A percentile compares a stretch with the other conserved stretches of the same genome.
These are phyloP conservation scores for Gnathonemus echidnorhynchus DNA, from an alignment of 2,113 vertebrate genomes.

Conservation along the genomic window DNA sequence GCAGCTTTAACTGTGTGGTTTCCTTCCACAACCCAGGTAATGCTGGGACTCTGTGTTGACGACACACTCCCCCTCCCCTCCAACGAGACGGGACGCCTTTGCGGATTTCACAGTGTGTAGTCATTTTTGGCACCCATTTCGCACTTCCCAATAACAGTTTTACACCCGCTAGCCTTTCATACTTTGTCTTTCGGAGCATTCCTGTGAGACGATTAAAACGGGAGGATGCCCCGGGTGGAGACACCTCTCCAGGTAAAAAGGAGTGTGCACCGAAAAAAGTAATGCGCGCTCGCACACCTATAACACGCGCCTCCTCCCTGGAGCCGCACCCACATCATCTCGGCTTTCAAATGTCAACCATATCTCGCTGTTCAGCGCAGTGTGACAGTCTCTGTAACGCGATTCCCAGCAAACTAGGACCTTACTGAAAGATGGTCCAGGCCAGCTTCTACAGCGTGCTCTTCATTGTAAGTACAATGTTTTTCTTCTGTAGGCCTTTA, in stretches of 20 bases:
- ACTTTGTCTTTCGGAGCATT: background rate
- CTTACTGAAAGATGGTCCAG: background rate
- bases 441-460: background rate
- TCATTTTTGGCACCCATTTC: background rate
- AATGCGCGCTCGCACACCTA: background rate
- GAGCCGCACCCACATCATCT: background rate
- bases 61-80: background rate
- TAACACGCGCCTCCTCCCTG: background rate
- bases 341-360: conserved; percentile 2
- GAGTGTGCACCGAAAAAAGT: background rate
- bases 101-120: background rate
- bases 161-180: background rate
- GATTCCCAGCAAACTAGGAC: background rate
- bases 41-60: background rate
- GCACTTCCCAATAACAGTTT: background rate
- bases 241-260: background rate
- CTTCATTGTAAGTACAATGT: background rate
- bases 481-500: background rate
- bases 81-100: background rate
- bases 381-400: background rate
- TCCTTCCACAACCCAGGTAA: background rate
- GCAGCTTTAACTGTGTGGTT: background rate
- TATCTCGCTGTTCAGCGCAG: background rate
- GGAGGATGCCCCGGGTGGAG: background rate
- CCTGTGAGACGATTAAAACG: background rate